phyloP scores from a whole-genome alignment of 2,797 vertebrate genomes.

The Odontamblyopus rebecca region DNA sequence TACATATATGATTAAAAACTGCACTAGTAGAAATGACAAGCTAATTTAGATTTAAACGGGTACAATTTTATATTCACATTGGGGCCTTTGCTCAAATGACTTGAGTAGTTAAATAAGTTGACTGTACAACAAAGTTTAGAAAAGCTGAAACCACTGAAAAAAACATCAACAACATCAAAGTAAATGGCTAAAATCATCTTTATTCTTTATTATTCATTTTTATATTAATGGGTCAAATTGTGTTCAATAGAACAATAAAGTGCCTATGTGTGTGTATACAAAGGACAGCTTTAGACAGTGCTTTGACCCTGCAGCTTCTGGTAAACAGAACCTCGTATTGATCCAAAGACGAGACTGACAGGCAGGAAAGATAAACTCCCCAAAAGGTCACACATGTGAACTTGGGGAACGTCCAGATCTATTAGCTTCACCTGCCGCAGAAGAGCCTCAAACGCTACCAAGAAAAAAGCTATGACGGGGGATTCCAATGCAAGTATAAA shows the following conservation, averaged over 20 bases:
- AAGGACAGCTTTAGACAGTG: conserved; percentile 10
- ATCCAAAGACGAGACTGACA: conserved; percentile 56
- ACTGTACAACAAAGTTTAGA: background rate
- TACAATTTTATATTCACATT: background rate
- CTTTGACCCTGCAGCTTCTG: background rate
- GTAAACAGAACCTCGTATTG: conserved; percentile 48
- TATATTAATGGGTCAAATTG: conserved; percentile 49
- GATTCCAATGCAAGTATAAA: conserved; percentile 52
- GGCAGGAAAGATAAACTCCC: conserved; percentile 53
- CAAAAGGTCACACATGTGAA: conserved; percentile 61
- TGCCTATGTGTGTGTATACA: conserved; percentile 1
- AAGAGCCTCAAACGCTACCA: conserved; percentile 28
- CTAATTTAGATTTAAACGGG: conserved; percentile 27
- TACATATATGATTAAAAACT: conserved; percentile 49
- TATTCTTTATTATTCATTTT: background rate
- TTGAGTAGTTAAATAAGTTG: background rate
- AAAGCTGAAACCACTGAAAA: background rate
- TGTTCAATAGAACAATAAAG: background rate
- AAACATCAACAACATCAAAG: background rate
- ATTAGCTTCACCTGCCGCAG: conserved; percentile 65
- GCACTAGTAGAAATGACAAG: conserved; percentile 32
- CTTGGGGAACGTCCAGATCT: conserved; percentile 55
- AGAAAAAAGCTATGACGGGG: conserved; percentile 32
- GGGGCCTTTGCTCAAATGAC: background rate
- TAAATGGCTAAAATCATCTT: background rate